These are phyloP conservation scores for Mastigias papua DNA, from an alignment of 30 jellyfish, hydroid and myxozoan genomes.

Conservation along the genomic window DNA sequence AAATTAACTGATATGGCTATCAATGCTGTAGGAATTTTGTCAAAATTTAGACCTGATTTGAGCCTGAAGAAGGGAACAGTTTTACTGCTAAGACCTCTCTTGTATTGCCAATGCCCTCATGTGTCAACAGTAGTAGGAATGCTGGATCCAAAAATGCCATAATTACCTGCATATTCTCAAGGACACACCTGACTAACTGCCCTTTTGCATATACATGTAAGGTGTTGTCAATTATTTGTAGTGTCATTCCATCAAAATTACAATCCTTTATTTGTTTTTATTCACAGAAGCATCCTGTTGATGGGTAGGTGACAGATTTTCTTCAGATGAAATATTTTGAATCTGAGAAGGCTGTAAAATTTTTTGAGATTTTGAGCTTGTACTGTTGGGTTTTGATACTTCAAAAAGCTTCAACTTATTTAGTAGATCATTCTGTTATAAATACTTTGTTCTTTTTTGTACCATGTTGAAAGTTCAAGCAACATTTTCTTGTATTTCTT, in stretches of 20 bases:
- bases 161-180: neutral
- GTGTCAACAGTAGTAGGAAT: neutral
- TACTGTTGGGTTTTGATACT: neutral
- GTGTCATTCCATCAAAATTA: neutral
- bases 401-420: neutral
- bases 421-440: too few relatives aligned
- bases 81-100: too few relatives aligned
- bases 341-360: too few relatives aligned
- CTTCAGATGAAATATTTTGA: too few relatives aligned
- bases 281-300: conserved; percentile 11
- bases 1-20: too few relatives aligned
- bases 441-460: neutral
- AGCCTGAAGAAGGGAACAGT: too few relatives aligned
- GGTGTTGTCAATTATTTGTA: neutral
- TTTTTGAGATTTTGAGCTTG: neutral
- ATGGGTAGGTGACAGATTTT: conserved; percentile 37
- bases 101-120: neutral
- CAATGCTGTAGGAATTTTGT: too few relatives aligned
- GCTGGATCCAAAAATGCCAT: neutral
- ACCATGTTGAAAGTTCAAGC: neutral
- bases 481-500: neutral
- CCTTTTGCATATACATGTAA: neutral
- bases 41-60: too few relatives aligned
- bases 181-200: neutral
- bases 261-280: neutral